Percentiles rank a stretch among this genome's conserved stretches.
Evolutionary conservation across 2,113 vertebrate species (phyloP).

Genomic region (Dendropsophus ebraccatus): DNA sequence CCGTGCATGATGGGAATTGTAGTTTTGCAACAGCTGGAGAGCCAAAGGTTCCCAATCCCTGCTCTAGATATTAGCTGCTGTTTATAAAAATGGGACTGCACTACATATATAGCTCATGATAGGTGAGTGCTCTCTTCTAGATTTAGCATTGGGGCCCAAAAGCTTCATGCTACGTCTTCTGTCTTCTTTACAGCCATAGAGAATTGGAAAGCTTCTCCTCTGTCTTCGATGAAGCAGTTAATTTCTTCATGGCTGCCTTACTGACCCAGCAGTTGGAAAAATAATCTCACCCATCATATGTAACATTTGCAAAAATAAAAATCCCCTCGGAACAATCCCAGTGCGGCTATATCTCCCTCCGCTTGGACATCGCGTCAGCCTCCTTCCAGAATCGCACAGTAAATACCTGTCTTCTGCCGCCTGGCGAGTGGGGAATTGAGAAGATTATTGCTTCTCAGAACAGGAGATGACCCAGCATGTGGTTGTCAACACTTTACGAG

Average conservation of each 20-base stretch:
- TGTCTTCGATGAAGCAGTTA: not conserved
- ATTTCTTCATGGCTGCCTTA: not conserved
- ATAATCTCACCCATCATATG: conserved; percentile 3
- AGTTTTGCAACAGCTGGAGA: too few relatives aligned
- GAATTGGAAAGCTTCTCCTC: not conserved
- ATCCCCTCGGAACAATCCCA: not conserved
- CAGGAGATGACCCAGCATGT: conserved; percentile 12
- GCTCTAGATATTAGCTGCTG: too few relatives aligned
- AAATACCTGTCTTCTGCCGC: conserved; percentile 46
- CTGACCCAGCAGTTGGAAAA: not conserved
- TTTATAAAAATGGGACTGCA: too few relatives aligned
- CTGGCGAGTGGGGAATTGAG: conserved; percentile 33
- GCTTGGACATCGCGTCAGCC: not conserved
- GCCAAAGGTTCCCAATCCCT: too few relatives aligned
- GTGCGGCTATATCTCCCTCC: conserved; percentile 10
- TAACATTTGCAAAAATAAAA: not conserved
- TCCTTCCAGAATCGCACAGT: not conserved
- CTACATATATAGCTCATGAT: too few relatives aligned
- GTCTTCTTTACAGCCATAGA: not conserved
- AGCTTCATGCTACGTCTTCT: not conserved
- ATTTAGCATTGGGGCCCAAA: too few relatives aligned
- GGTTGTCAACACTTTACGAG: conserved; percentile 46
- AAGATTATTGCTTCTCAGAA: conserved; percentile 44
- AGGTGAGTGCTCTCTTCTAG: too few relatives aligned
- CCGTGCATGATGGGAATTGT: too few relatives aligned